These are phyloP conservation scores for Conus betulinus DNA, from an alignment of 1,140 invertebrate species.

Conservation along the genomic window DNA sequence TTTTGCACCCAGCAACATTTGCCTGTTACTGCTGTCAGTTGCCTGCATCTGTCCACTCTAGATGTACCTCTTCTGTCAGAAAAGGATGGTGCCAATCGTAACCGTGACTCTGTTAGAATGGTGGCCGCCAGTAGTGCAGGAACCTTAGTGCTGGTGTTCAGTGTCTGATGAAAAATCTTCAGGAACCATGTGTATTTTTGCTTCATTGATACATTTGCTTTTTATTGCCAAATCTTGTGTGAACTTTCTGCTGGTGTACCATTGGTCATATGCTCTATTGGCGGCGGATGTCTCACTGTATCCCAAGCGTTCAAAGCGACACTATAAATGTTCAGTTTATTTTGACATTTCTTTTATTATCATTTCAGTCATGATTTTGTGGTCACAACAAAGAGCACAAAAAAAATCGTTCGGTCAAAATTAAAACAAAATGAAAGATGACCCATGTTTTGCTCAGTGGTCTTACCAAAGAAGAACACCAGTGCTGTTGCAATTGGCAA, in stretches of 20 bases:
- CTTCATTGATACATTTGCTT: background rate
- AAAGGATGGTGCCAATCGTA: conserved; percentile 2
- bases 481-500: background rate
- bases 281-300: background rate
- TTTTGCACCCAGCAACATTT: conserved; percentile 7
- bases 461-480: background rate
- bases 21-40: background rate
- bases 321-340: background rate
- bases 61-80: background rate
- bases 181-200: background rate
- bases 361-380: background rate
- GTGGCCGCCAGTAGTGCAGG: background rate
- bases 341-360: background rate
- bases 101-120: background rate
- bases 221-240: background rate
- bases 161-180: background rate
- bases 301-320: background rate
- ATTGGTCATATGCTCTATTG: background rate
- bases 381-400: no score
- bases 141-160: background rate
- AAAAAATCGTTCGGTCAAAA: no score
- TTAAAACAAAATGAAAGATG: no score
- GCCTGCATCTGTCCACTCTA: background rate
- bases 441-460: no score
- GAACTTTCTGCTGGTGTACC: background rate